Conservation (phyloP, 2,888 invertebrate genomes). For the Mayetiola destructor region DNA sequence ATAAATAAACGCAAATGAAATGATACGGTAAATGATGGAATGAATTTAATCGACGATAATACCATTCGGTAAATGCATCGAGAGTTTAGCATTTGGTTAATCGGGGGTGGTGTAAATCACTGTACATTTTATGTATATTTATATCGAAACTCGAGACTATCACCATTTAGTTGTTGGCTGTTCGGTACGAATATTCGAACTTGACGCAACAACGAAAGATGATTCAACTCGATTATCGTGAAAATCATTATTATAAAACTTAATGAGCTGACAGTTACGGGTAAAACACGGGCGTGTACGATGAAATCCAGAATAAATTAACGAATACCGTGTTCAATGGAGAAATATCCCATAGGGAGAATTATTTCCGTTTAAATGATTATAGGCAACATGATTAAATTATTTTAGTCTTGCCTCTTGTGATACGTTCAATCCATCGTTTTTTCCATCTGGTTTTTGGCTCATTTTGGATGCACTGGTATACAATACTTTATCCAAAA, state of each 20-base stretch:
- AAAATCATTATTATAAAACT: conserved; percentile 11
- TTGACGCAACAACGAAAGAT: background rate
- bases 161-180: too few species aligned
- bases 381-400: conserved; percentile 14
- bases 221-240: background rate
- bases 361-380: conserved; percentile 13
- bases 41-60: too few species aligned
- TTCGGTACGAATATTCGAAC: too few species aligned
- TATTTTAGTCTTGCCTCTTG: background rate
- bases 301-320: conserved; percentile 10
- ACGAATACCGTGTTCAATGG: conserved; percentile 14
- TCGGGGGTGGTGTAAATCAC: too few species aligned
- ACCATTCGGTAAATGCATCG: too few species aligned
- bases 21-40: too few species aligned
- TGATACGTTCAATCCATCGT: conserved; percentile 4
- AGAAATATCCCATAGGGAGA: conserved; percentile 13
- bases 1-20: too few species aligned
- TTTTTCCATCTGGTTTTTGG: background rate
- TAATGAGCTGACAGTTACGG: conserved; percentile 6
- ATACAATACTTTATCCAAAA: background rate
- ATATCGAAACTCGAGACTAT: too few species aligned
- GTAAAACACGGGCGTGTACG: too few species aligned
- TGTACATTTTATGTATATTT: too few species aligned
- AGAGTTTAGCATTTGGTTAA: too few species aligned
- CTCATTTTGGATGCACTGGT: background rate